A percentile compares a stretch with the other conserved stretches of the same genome.
Conservation (phyloP, 2,113 vertebrate genomes). For the Otis tarda region DNA sequence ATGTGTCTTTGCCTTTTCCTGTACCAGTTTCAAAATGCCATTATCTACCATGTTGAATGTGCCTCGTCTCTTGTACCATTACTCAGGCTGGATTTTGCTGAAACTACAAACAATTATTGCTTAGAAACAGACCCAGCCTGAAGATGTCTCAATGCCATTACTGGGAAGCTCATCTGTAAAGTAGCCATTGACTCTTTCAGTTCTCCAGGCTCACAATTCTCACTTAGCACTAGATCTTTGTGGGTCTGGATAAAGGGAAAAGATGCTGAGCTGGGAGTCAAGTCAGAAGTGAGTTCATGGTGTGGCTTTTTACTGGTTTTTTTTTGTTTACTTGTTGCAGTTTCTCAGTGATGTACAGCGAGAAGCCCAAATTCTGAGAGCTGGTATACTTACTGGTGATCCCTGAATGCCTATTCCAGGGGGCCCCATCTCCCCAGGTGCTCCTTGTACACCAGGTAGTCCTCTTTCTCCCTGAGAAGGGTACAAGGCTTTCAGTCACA, state of each 20-base stretch:
- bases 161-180: background rate
- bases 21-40: background rate
- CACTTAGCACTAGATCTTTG: background rate
- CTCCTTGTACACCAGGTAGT: constrained; percentile 88
- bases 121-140: background rate
- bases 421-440: constrained; percentile 87
- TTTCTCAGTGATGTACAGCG: background rate
- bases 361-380: background rate
- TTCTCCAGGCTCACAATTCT: background rate
- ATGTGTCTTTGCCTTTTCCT: background rate
- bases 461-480: constrained; percentile 89
- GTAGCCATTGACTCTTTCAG: background rate
- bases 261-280: background rate
- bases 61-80: background rate
- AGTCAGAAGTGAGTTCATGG: background rate
- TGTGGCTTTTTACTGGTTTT: background rate
- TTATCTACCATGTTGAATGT: background rate
- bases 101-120: background rate
- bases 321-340: background rate
- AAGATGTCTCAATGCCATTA: background rate
- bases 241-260: background rate
- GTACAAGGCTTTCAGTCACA: constrained; percentile 16
- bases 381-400: constrained; percentile 80
- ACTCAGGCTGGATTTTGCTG: background rate
- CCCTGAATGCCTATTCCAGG: constrained; percentile 84